These are phyloP conservation scores for Proisotoma minuta DNA, from an alignment of 2,888 invertebrate species.

Conservation along the genomic window DNA sequence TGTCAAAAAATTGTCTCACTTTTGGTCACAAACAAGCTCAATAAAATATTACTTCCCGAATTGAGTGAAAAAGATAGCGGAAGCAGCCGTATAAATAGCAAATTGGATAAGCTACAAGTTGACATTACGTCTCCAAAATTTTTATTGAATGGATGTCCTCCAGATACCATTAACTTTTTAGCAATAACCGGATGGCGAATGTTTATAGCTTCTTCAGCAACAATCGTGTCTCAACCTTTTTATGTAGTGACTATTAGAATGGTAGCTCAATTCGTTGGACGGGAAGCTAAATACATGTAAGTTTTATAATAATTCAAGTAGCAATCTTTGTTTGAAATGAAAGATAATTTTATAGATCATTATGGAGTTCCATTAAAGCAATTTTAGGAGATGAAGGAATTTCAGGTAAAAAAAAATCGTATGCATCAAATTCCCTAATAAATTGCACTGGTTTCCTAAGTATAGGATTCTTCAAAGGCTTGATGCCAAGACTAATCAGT, in stretches of 20 bases:
- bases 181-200: not conserved
- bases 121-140: too few species aligned
- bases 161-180: not conserved
- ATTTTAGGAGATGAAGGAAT: not conserved
- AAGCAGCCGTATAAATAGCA: not conserved
- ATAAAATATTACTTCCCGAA: not conserved
- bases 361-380: not conserved
- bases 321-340: not conserved
- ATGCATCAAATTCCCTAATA: not conserved
- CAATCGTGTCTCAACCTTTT: not conserved
- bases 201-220: not conserved
- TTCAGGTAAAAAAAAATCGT: not conserved
- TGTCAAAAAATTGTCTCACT: not conserved
- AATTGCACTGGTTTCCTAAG: too few species aligned
- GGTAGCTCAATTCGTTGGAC: not conserved
- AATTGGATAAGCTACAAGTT: too few species aligned
- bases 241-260: not conserved
- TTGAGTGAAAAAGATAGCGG: not conserved
- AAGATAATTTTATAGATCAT: not conserved
- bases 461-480: not conserved
- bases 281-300: not conserved
- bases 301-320: not conserved
- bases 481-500: not conserved
- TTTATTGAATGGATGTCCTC: too few species aligned
- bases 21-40: not conserved